Conservation (phyloP, 1,140 invertebrate species). For the Harlomillsia oculata region DNA sequence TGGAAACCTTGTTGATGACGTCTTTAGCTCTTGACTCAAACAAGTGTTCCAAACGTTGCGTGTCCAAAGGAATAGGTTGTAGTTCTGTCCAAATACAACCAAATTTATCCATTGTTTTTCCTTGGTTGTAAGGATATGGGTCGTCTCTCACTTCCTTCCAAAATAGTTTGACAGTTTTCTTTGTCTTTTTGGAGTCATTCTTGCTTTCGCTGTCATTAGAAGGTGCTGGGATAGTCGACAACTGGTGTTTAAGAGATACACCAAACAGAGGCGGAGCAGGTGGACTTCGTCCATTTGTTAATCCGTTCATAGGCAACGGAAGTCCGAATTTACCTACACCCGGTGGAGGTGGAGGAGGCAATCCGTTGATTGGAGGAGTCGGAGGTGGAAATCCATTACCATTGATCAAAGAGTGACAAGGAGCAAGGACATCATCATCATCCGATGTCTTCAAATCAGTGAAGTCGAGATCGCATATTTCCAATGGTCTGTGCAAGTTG, state of each 20-base stretch:
- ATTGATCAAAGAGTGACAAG: conserved; percentile 21
- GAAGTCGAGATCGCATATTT: conserved; percentile 59
- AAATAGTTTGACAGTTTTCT: conserved; percentile 98
- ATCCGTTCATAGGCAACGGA: conserved; percentile 42
- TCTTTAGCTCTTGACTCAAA: conserved; percentile 96
- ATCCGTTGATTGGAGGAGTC: conserved; percentile 32
- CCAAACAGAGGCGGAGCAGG: conserved; percentile 43
- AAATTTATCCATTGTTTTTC: conserved; percentile 51
- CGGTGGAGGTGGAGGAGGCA: conserved; percentile 42
- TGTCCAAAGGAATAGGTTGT: conserved; percentile 71
- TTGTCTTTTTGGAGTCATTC: conserved; percentile 61
- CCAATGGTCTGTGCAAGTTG: conserved; percentile 67
- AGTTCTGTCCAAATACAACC: conserved; percentile 94
- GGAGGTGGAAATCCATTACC: conserved; percentile 36
- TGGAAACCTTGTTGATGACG: conserved; percentile 74
- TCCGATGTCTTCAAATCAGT: conserved; percentile 54
- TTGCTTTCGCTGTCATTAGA: conserved; percentile 33
- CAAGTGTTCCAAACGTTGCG: conserved; percentile 86
- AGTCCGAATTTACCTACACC: conserved; percentile 9
- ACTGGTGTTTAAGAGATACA: conserved; percentile 39
- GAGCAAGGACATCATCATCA: conserved; percentile 35
- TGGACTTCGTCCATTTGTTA: conserved; percentile 38
- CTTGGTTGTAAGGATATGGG: conserved; percentile 57
- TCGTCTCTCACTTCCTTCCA: conserved; percentile 92
- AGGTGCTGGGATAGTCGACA: conserved; percentile 16